These are phyloP conservation scores for Olivierus martensii DNA, from an alignment of 1,140 invertebrate genomes.

Conservation along the genomic window DNA sequence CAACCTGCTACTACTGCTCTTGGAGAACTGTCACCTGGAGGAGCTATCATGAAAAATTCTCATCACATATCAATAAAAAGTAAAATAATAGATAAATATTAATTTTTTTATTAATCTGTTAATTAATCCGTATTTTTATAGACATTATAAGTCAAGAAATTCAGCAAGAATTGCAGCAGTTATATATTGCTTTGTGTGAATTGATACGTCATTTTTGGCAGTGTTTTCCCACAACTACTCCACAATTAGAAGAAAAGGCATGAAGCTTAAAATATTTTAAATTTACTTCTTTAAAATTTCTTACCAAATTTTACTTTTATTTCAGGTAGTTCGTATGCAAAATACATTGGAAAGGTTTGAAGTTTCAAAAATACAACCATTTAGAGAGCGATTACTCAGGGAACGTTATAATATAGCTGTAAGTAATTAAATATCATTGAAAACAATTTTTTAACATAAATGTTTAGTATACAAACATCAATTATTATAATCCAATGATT, in stretches of 20 bases:
- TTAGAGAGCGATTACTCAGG: constrained; percentile 29
- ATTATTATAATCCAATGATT: too few relatives aligned
- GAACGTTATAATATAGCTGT: constrained; percentile 11
- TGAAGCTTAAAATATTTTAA: too few relatives aligned
- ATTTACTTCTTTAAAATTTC: too few relatives aligned
- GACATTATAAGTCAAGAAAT: constrained; percentile 66
- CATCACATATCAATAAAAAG: constrained; percentile 53
- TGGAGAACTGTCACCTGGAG: constrained; percentile 83
- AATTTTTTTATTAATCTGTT: neutral
- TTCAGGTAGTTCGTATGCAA: constrained; percentile 50
- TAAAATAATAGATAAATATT: neutral
- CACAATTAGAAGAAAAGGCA: constrained; percentile 61
- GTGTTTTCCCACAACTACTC: constrained; percentile 75
- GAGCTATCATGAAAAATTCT: constrained; percentile 70
- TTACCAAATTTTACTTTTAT: too few relatives aligned
- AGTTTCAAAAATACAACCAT: constrained; percentile 58
- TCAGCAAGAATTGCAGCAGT: constrained; percentile 60
- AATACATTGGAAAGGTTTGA: constrained; percentile 76
- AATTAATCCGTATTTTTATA: constrained; percentile 24
- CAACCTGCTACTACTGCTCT: constrained; percentile 56
- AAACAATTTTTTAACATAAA: too few relatives aligned
- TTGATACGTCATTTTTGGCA: constrained; percentile 85
- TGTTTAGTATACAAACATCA: too few relatives aligned
- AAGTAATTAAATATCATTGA: too few relatives aligned
- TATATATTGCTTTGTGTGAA: constrained; percentile 75